Conservation (phyloP, 2,113 vertebrate species). For the Phrynosoma platyrhinos region DNA sequence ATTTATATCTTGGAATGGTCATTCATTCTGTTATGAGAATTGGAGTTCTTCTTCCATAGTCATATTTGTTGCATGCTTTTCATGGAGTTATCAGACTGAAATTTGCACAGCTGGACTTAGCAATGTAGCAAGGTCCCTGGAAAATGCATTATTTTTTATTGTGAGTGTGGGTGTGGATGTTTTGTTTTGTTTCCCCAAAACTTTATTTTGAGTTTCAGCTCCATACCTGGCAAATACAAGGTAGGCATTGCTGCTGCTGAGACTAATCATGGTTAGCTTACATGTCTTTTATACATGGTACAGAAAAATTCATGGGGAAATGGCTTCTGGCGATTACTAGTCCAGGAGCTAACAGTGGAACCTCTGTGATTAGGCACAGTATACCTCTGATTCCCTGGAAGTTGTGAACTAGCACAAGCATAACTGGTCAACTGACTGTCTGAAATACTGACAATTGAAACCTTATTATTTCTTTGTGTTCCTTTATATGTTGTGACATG, state of each 20-base stretch:
- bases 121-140: conserved; percentile 12
- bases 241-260: neutral
- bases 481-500: too few species aligned
- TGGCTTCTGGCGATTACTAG: too few species aligned
- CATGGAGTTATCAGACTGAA: conserved; percentile 2
- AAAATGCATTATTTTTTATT: neutral
- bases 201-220: neutral
- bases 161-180: too few species aligned
- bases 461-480: too few species aligned
- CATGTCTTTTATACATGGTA: neutral
- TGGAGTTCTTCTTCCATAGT: conserved; percentile 23
- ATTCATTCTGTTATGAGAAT: conserved; percentile 24
- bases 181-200: neutral
- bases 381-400: too few species aligned
- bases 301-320: neutral
- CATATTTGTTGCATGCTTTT: conserved; percentile 68
- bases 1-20: neutral
- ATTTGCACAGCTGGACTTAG: neutral
- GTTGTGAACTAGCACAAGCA: too few species aligned
- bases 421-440: too few species aligned
- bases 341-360: neutral
- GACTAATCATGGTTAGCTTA: neutral
- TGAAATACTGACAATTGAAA: too few species aligned
- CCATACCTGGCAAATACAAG: neutral
- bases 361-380: neutral